phyloP scores from a whole-genome alignment of 2,888 invertebrate genomes.

The Tribolium freemani region DNA sequence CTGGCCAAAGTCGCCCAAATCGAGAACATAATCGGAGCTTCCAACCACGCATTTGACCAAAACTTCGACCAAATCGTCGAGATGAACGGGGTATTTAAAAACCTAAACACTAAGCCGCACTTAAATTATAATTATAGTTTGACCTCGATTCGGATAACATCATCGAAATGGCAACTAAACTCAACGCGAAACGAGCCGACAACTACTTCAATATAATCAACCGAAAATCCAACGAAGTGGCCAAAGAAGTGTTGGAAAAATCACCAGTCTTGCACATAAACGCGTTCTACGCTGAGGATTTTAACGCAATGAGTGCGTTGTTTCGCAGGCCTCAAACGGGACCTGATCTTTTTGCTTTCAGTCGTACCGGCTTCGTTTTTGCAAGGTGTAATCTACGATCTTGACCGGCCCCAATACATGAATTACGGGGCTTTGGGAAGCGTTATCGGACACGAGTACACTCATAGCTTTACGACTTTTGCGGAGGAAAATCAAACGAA shows the following conservation, averaged over 20 bases:
- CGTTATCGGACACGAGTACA: constrained; percentile 60
- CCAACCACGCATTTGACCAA: constrained; percentile 52
- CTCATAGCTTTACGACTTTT: constrained; percentile 50
- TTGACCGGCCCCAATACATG: constrained; percentile 56
- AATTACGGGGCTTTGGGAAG: constrained; percentile 60
- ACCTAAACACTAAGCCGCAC: background rate
- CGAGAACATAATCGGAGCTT: constrained; percentile 53
- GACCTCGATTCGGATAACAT: constrained; percentile 48
- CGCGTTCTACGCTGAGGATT: constrained; percentile 49
- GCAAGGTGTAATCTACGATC: constrained; percentile 54
- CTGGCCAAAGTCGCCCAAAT: constrained; percentile 48
- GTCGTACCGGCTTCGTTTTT: constrained; percentile 58
- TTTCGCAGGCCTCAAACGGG: background rate
- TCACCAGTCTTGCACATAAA: constrained; percentile 51
- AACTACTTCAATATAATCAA: constrained; percentile 45
- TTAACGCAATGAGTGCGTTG: constrained; percentile 51
- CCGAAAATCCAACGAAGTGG: constrained; percentile 18
- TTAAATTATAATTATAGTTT: constrained; percentile 40
- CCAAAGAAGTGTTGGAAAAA: constrained; percentile 9
- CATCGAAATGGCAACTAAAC: constrained; percentile 49
- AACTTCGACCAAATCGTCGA: constrained; percentile 51
- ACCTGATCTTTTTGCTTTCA: constrained; percentile 28
- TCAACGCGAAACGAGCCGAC: constrained; percentile 42
- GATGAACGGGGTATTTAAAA: constrained; percentile 50
- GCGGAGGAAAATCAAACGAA: background rate